Evolutionary conservation across 2,888 invertebrate genomes (phyloP).

Genomic region (Drosophila falleni): DNA sequence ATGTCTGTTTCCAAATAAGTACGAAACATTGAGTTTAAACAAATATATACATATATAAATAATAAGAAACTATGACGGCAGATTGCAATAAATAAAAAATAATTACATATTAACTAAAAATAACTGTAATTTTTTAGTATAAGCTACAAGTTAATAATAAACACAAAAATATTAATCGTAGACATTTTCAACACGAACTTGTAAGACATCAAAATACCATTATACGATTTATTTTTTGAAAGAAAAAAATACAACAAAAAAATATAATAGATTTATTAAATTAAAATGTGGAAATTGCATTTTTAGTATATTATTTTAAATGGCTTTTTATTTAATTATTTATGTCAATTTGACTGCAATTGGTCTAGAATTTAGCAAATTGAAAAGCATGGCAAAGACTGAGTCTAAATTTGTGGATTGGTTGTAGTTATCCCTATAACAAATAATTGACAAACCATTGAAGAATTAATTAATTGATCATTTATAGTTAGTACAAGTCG

Average conservation of each 20-base stretch:
- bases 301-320: constrained; percentile 13
- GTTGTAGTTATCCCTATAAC: constrained; percentile 27
- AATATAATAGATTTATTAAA: constrained; percentile 20
- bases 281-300: constrained; percentile 19
- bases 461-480: constrained; percentile 8
- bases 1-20: constrained; percentile 11
- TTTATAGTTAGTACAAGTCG: background rate
- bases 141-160: constrained; percentile 35
- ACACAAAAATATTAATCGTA: constrained; percentile 31
- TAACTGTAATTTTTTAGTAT: constrained; percentile 29
- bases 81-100: constrained; percentile 32
- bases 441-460: constrained; percentile 9
- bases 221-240: constrained; percentile 37
- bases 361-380: constrained; percentile 27
- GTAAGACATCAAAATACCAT: constrained; percentile 30
- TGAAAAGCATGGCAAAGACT: constrained; percentile 62
- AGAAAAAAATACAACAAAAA: background rate
- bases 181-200: constrained; percentile 52
- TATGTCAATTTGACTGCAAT: constrained; percentile 33
- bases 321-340: constrained; percentile 4
- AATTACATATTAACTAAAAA: constrained; percentile 38
- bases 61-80: constrained; percentile 22
- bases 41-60: constrained; percentile 15
- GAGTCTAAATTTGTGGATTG: constrained; percentile 55
- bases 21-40: constrained; percentile 17